Evolutionary conservation across 2,797 vertebrate genomes (phyloP), one percentile per base, ranked within the genome.

Genomic region (Alca torda): DNA sequence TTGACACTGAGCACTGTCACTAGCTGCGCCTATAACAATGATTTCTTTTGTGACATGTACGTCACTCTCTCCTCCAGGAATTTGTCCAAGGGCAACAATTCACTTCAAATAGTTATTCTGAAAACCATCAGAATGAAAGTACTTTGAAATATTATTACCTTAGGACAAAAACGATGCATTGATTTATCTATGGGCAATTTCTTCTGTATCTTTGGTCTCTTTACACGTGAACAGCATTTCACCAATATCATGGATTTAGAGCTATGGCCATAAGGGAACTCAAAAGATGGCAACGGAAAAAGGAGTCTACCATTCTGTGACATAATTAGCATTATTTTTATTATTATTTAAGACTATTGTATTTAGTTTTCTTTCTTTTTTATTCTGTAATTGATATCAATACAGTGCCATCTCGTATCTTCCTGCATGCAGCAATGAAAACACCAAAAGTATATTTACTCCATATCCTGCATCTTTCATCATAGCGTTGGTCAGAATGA

Each of bases 41-140:
- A 95, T 91, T 95, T 96, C 88, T 96, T 93, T 72, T 90, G 82
- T 95, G 89, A 94, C 90, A 93, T 30, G 54, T 54, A 92, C 10
- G 25, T 93, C 90, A 87, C 73, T 64, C 59, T 90, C 87, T 90
- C 88, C 88, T 85, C 61, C 54, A 94, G 84, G 86, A 96, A 95
- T 97, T 72, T 93, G 60, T 92, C 57, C 88, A 95, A 95, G 92
- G 86, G 94, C 89, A 95, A 90, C 93, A 95, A 93, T 93, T 95
- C 81, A 91, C 89, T 95, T 95, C 78, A 94, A 89, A 95, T 59
- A 85, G 84, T 90, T 90, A 89, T 92, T 92, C 78, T 77, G 75
- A 94, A 97, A 96, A 85, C 75, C 73, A 83, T 89, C 61, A 95
- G 70, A 95, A 95, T 81, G 67, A 63, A 96, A 95, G 84, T 75